Evolutionary conservation across 2,113 vertebrate genomes (phyloP).

Genomic region (Butastur rufipennis): DNA sequence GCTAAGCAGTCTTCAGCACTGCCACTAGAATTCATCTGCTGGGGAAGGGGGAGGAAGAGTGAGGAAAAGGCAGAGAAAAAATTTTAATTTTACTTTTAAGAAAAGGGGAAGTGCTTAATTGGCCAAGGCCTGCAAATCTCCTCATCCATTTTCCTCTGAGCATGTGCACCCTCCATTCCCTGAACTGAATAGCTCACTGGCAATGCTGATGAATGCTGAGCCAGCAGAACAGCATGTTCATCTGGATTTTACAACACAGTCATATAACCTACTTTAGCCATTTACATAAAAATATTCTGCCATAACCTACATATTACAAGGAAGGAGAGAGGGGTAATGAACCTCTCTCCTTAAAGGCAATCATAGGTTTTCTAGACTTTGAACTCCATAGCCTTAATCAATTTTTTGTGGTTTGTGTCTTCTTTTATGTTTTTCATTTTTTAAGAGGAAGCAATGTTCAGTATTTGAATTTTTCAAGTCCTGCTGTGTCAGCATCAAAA

Average conservation of each 20-base stretch:
- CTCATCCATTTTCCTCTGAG: neutral
- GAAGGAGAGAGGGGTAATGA: neutral
- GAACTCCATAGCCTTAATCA: neutral
- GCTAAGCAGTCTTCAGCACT: neutral
- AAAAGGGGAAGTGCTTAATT: neutral
- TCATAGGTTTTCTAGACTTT: neutral
- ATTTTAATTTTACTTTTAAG: neutral
- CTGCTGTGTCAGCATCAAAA: neutral
- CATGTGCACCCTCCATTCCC: neutral
- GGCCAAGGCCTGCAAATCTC: neutral
- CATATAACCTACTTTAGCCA: neutral
- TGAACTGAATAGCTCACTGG: neutral
- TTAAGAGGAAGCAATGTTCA: neutral
- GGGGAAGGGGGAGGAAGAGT: neutral
- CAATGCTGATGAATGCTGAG: conserved; percentile 3
- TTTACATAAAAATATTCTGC: conserved; percentile 11
- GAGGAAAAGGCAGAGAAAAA: neutral
- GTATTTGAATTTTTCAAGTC: neutral
- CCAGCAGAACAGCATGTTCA: neutral
- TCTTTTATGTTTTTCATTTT: neutral
- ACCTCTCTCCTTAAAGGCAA: neutral
- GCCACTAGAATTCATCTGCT: neutral
- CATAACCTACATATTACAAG: neutral
- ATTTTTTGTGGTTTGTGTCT: neutral
- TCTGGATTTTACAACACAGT: neutral